Conservation (phyloP, 92 coral and sea anemone species). For the Siderastrea radians region DNA sequence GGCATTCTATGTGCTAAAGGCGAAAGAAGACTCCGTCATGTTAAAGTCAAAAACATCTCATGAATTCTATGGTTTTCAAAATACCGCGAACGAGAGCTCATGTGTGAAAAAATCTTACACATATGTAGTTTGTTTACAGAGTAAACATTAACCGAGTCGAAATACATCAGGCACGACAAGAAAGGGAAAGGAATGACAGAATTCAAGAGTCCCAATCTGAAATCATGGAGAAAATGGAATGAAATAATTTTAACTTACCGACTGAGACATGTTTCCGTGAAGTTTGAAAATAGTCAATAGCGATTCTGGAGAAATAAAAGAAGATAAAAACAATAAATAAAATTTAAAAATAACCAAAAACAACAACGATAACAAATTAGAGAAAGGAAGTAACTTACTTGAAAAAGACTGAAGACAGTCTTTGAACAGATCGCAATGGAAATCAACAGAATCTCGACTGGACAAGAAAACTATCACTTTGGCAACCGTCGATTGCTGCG, state of each 20-base stretch:
- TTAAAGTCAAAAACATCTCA: too few relatives aligned
- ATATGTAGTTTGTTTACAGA: too few relatives aligned
- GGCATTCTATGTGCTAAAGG: too few relatives aligned
- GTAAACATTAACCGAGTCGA: too few relatives aligned
- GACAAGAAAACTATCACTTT: constrained; percentile 93
- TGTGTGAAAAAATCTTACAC: too few relatives aligned
- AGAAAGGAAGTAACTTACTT: background rate
- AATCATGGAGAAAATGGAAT: background rate
- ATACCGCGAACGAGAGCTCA: too few relatives aligned
- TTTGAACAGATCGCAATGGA: constrained; percentile 78
- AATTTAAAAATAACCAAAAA: background rate
- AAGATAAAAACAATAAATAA: background rate
- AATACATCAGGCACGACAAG: too few relatives aligned
- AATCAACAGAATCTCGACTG: constrained; percentile 95
- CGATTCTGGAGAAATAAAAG: constrained; percentile 38
- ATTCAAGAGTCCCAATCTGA: too few relatives aligned
- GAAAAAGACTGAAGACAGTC: constrained; percentile 11
- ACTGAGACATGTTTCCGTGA: constrained; percentile 95
- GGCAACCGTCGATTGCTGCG: constrained; percentile 55
- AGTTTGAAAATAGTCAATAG: constrained; percentile 76
- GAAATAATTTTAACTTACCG: constrained; percentile 61
- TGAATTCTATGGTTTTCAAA: too few relatives aligned
- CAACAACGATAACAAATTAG: background rate
- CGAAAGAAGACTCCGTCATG: too few relatives aligned
- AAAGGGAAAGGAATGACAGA: too few relatives aligned